A percentile compares a stretch with the other conserved stretches of the same genome.
These are phyloP conservation scores for Abrostola tripartita DNA, from an alignment of 2,888 invertebrate species.

Conservation along the genomic window DNA sequence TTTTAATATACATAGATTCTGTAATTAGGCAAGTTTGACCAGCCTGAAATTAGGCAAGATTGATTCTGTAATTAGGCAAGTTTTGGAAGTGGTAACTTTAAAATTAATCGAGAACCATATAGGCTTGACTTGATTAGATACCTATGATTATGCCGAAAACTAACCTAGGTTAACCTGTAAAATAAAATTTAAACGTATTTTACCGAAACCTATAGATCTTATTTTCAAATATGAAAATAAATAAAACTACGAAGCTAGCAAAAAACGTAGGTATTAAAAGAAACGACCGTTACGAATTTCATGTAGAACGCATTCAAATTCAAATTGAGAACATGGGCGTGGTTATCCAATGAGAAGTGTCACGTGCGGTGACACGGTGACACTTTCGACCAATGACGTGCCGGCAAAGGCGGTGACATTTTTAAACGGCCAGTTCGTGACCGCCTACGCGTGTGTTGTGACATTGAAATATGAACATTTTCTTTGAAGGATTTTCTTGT, in stretches of 20 bases:
- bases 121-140: too few relatives aligned
- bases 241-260: conserved; percentile 1
- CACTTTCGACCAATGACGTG: conserved; percentile 80
- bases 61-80: neutral
- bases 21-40: neutral
- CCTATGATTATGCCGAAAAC: too few relatives aligned
- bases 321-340: conserved; percentile 71
- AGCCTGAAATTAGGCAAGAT: too few relatives aligned
- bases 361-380: conserved; percentile 84
- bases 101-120: too few relatives aligned
- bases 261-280: conserved; percentile 17
- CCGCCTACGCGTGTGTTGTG: conserved; percentile 69
- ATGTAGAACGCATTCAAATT: conserved; percentile 45
- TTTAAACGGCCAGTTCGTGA: conserved; percentile 71
- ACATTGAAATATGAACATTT: conserved; percentile 18
- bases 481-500: conserved; percentile 1
- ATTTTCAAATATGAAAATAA: too few relatives aligned
- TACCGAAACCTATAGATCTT: too few relatives aligned
- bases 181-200: too few relatives aligned
- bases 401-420: conserved; percentile 77
- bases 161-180: too few relatives aligned
- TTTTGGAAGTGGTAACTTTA: too few relatives aligned
- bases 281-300: conserved; percentile 43
- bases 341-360: conserved; percentile 80
- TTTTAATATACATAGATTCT: neutral